Evolutionary conservation across 2,797 vertebrate species (phyloP).

Genomic region (Hippopotamyrus pictus): DNA sequence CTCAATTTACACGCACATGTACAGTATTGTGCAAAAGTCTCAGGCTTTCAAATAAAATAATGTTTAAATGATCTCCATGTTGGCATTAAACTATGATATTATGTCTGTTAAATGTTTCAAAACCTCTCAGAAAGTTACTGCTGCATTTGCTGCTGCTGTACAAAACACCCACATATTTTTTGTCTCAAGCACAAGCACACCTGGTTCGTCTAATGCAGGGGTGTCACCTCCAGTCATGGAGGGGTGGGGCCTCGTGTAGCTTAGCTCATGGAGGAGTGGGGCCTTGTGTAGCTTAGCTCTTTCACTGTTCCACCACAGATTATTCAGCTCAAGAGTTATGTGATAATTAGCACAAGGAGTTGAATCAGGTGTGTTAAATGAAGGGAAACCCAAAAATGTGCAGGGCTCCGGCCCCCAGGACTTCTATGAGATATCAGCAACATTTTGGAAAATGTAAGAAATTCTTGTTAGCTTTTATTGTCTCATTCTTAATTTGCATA

Average conservation of each 20-base stretch:
- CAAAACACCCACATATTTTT: neutral
- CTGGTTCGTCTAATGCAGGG: neutral
- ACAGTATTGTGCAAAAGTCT: neutral
- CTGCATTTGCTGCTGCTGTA: neutral
- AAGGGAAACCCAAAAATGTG: too few species aligned
- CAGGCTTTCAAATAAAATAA: neutral
- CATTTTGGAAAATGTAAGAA: neutral
- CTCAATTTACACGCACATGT: too few species aligned
- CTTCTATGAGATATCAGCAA: neutral
- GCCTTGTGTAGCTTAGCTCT: too few species aligned
- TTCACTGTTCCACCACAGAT: too few species aligned
- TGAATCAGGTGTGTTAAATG: too few species aligned
- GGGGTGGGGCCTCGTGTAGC: too few species aligned
- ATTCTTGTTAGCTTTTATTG: neutral
- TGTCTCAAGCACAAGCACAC: neutral
- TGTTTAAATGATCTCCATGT: neutral
- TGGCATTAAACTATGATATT: neutral
- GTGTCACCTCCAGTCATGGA: too few species aligned
- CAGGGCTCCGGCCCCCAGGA: too few species aligned
- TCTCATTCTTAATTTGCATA: neutral
- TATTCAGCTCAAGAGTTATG: neutral
- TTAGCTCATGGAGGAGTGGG: too few species aligned
- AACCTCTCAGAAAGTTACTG: neutral
- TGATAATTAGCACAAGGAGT: neutral
- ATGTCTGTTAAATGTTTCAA: neutral